Conservation (phyloP, 1,140 invertebrate genomes). For the Wasmannia auropunctata region DNA sequence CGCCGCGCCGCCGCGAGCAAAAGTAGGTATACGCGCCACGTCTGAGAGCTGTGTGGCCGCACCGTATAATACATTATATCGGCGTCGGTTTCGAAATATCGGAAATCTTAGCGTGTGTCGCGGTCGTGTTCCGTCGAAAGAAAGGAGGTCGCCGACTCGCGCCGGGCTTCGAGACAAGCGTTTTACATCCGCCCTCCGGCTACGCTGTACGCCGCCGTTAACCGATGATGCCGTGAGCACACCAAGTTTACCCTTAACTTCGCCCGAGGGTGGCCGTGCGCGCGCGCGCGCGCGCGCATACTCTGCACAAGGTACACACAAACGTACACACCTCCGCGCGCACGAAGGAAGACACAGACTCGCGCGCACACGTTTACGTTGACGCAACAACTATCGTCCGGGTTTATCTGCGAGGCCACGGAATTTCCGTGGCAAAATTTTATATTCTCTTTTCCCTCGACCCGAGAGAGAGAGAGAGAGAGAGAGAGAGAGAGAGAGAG, state of each 20-base stretch:
- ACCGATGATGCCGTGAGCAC: constrained; percentile 41
- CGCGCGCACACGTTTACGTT: not conserved
- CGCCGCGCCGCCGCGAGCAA: too few species aligned
- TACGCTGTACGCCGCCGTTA: constrained; percentile 39
- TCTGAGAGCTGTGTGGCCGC: not conserved
- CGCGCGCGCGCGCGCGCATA: not conserved
- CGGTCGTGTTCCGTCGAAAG: constrained; percentile 24
- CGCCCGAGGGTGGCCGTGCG: not conserved
- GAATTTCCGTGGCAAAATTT: constrained; percentile 37
- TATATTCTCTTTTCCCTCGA: constrained; percentile 40
- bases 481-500: too few species aligned
- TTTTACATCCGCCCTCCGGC: constrained; percentile 53
- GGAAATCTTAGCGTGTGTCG: constrained; percentile 65
- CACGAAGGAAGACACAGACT: not conserved
- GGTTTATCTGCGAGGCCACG: constrained; percentile 48
- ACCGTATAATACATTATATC: constrained; percentile 53
- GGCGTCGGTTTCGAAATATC: constrained; percentile 66
- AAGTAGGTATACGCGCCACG: not conserved
- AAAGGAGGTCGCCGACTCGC: constrained; percentile 59
- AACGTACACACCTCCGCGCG: not conserved
- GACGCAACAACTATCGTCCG: constrained; percentile 47
- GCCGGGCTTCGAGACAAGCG: constrained; percentile 60
- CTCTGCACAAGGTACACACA: not conserved
- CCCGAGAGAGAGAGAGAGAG: too few species aligned
- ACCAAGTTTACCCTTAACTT: constrained; percentile 35